These are phyloP conservation scores for Caenorhabditis sinica DNA, from an alignment of 2,888 invertebrate genomes.

Conservation along the genomic window DNA sequence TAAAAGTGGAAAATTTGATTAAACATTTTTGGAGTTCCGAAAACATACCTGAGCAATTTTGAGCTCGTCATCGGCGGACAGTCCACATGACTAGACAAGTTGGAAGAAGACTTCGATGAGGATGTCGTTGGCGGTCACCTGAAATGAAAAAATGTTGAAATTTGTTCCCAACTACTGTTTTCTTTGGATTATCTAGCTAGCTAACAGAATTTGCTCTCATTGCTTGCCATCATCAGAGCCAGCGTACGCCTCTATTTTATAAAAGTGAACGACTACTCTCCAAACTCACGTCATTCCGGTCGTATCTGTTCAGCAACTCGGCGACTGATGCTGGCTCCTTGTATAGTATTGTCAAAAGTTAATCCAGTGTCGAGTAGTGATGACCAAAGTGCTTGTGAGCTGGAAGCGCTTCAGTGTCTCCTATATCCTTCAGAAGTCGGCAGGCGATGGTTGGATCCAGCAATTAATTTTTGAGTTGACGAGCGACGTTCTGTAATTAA, in stretches of 20 bases:
- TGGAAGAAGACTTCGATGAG: conserved; percentile 52
- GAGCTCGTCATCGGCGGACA: conserved; percentile 61
- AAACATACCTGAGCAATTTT: conserved; percentile 19
- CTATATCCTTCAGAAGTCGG: conserved; percentile 41
- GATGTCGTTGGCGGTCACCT: conserved; percentile 39
- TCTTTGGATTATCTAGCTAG: too few species aligned
- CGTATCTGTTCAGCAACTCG: conserved; percentile 73
- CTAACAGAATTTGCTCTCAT: too few species aligned
- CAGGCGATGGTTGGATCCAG: conserved; percentile 47
- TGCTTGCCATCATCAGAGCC: too few species aligned
- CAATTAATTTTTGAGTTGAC: conserved; percentile 45
- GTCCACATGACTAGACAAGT: conserved; percentile 47
- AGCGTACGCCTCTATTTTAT: too few species aligned
- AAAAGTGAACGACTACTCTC: too few species aligned
- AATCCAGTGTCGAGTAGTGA: conserved; percentile 68
- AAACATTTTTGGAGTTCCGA: not conserved
- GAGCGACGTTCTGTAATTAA: conserved; percentile 31
- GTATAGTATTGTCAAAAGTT: conserved; percentile 62
- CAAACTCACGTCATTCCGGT: conserved; percentile 58
- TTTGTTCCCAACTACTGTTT: too few species aligned
- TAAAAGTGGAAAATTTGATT: not conserved
- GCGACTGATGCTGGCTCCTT: conserved; percentile 76
- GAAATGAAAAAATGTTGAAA: not conserved
- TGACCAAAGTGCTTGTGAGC: conserved; percentile 68
- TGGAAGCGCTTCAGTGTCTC: conserved; percentile 44